A percentile compares a stretch with the other conserved stretches of the same genome.
These are phyloP conservation scores for Axinella damicornis DNA, from an alignment of 37 sponge, comb jelly and placozoan genomes.

Conservation along the genomic window DNA sequence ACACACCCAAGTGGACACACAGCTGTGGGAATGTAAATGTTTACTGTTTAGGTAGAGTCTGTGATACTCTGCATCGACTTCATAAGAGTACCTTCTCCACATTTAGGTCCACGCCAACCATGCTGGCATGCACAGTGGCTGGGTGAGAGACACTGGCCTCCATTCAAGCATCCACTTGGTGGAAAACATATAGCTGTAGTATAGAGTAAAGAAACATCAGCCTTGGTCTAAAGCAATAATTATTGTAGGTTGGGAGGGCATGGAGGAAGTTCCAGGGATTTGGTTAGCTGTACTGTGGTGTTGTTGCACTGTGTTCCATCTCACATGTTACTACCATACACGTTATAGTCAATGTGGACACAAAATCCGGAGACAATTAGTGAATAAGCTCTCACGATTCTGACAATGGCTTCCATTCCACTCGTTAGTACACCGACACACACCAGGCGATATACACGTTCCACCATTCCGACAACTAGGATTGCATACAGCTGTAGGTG, in stretches of 20 bases:
- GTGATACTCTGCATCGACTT: no score
- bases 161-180: conserved; percentile 19
- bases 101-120: neutral
- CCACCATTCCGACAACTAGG: conserved; percentile 1
- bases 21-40: neutral
- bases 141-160: conserved; percentile 1
- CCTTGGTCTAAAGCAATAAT: no score
- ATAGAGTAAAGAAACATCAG: no score
- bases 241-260: no score
- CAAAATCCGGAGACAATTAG: no score
- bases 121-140: neutral
- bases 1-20: neutral
- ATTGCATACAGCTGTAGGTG: neutral
- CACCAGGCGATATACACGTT: neutral
- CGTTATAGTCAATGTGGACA: no score
- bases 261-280: no score
- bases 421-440: neutral
- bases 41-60: no score
- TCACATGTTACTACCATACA: no score
- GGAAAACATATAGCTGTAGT: conserved; percentile 17
- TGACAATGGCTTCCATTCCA: neutral
- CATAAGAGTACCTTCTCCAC: neutral
- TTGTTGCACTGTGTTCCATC: no score
- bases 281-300: no score
- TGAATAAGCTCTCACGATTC: neutral